Evolutionary conservation across 2,797 vertebrate genomes (phyloP).

Genomic region (Smutsia temminckii): DNA sequence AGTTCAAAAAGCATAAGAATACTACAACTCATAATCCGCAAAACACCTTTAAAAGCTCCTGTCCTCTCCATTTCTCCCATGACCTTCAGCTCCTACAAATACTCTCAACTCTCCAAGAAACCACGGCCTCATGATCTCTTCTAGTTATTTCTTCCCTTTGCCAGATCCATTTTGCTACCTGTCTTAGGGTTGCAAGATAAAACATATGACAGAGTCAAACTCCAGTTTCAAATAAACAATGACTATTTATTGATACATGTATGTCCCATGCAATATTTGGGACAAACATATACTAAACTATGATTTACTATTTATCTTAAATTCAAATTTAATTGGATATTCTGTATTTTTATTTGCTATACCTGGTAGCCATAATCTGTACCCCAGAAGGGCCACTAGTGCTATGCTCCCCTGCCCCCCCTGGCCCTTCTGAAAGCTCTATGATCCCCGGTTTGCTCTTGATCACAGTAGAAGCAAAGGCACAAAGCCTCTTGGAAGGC

Average conservation of each 20-base stretch:
- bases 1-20: conserved; percentile 27
- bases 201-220: background rate
- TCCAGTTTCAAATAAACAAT: background rate
- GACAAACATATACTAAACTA: background rate
- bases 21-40: background rate
- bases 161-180: background rate
- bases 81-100: background rate
- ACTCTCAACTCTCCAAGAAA: conserved; percentile 10
- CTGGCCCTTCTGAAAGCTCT: background rate
- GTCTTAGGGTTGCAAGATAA: background rate
- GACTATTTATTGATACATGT: background rate
- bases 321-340: background rate
- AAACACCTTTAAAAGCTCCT: background rate
- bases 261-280: background rate
- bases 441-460: background rate
- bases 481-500: background rate
- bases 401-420: background rate
- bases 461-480: background rate
- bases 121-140: background rate
- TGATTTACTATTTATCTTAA: background rate
- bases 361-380: background rate
- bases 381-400: background rate
- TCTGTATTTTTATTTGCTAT: background rate
- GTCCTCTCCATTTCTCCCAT: background rate
- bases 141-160: background rate